Conservation (phyloP, 2,113 vertebrate species). For the Psittacula cyanocephala region DNA sequence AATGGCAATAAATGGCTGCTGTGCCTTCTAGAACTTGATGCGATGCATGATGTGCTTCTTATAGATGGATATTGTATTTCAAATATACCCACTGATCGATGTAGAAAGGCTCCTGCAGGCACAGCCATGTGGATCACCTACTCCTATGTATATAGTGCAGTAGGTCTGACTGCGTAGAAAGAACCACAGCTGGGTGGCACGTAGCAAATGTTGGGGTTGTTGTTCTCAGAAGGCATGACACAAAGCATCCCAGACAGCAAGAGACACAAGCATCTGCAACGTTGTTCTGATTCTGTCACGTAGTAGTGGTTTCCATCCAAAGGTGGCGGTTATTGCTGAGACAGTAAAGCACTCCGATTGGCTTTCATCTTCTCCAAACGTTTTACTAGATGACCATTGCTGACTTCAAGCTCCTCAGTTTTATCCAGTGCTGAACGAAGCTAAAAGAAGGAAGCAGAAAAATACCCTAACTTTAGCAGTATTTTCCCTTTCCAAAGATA, state of each 20-base stretch:
- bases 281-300: neutral
- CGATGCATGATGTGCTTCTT: conserved; percentile 44
- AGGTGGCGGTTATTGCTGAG: conserved; percentile 78
- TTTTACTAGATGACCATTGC: conserved; percentile 91
- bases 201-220: neutral
- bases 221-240: conserved; percentile 49
- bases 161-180: neutral
- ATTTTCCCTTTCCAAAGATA: neutral
- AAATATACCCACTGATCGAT: neutral
- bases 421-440: conserved; percentile 92
- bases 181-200: neutral
- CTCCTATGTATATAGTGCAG: conserved; percentile 24
- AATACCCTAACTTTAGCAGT: neutral
- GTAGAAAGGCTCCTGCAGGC: neutral
- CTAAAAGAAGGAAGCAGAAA: conserved; percentile 65
- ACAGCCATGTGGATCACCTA: conserved; percentile 26
- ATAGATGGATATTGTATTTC: neutral
- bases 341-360: conserved; percentile 83
- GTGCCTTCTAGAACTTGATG: neutral
- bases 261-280: neutral
- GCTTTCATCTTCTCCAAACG: conserved; percentile 95
- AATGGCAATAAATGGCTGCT: conserved; percentile 26
- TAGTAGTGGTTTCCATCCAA: neutral
- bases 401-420: conserved; percentile 92
- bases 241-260: conserved; percentile 10